Base-by-base conservation (phyloP, 2,797 vertebrate species). In the Acanthornis magna region DNA sequence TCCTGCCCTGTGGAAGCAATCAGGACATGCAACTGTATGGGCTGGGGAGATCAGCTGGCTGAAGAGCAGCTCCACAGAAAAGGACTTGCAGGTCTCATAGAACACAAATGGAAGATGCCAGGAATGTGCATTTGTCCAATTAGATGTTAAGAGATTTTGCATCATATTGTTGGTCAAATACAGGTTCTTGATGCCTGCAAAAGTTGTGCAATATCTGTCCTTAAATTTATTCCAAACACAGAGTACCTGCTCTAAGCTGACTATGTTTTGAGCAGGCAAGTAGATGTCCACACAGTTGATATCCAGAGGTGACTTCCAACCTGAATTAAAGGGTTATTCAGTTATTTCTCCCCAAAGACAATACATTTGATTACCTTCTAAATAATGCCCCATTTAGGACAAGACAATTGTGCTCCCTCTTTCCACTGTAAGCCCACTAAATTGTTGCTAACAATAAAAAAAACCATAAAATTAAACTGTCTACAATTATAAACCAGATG, bases 251-350 rank as follows among this genome's bases (percentile, higher is more conserved):
- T 78, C 14, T 75, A 50, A 50, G 14, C 11, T 62, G 30, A 55
- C 15, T 4, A 4, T 50, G 29, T 2, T 55, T 25, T 75, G 38
- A 62, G 23, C 0, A 0, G 8, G 9, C 23, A 82, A 45, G 8
- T 21, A 61, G 8, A 32, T 48, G 11, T 14, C 22, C 42, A 65
- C 18, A 38, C 7, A 9, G 12, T 3, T 61, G 50, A 57, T 47
- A 67, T 9, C 3, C 58, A 82, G 36, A 88, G 25, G 7, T 70
- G 21, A 11, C 5, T 85, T 66, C 38, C 16, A 79, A 34, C 6
- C 4, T 29, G 25, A 93, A 62, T 61, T 62, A 73, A 88, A 45
- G 18, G 4, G 7, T 4, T 2, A 34, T 66, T 72, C 30, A 72
- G 18, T 53, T 72, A 50, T 72, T 79, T 70, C 21, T 82, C 16